Percentiles rank a stretch among this genome's conserved stretches.
Conservation (phyloP, 2,113 vertebrate species). For the Ochotona curzoniae region DNA sequence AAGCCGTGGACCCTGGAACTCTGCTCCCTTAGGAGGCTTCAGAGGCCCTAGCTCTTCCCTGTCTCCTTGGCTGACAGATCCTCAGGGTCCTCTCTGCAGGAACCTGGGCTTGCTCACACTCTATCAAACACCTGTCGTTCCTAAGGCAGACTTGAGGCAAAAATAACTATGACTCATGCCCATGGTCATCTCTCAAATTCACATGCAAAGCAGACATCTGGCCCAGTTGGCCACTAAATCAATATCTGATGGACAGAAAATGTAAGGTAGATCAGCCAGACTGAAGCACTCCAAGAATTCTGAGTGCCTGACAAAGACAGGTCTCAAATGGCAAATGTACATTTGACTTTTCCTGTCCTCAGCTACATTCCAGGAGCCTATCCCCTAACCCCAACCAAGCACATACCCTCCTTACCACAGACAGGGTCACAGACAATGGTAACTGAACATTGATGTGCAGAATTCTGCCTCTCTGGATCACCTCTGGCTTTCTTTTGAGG, state of each 20-base stretch:
- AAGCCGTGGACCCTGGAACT: background rate
- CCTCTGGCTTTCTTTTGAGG: slow-evolving; percentile 31
- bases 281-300: background rate
- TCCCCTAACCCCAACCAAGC: background rate
- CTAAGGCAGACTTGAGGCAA: background rate
- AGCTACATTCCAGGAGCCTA: background rate
- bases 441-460: accelerated
- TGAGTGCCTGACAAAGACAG: background rate
- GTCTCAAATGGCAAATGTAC: background rate
- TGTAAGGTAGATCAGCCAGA: background rate
- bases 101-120: background rate
- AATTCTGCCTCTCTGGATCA: background rate
- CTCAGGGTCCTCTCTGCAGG: background rate
- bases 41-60: background rate
- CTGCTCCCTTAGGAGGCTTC: background rate
- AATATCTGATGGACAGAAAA: background rate
- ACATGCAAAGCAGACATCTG: background rate
- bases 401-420: background rate
- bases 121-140: slow-evolving; percentile 18
- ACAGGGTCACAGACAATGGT: background rate
- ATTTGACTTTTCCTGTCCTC: background rate
- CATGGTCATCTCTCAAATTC: background rate
- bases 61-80: background rate
- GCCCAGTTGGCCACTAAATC: background rate
- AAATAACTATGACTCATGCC: background rate